Percentiles rank a stretch among this genome's conserved stretches.
These are phyloP conservation scores for Typhlichthys subterraneus DNA, from an alignment of 2,797 vertebrate genomes.

Conservation along the genomic window DNA sequence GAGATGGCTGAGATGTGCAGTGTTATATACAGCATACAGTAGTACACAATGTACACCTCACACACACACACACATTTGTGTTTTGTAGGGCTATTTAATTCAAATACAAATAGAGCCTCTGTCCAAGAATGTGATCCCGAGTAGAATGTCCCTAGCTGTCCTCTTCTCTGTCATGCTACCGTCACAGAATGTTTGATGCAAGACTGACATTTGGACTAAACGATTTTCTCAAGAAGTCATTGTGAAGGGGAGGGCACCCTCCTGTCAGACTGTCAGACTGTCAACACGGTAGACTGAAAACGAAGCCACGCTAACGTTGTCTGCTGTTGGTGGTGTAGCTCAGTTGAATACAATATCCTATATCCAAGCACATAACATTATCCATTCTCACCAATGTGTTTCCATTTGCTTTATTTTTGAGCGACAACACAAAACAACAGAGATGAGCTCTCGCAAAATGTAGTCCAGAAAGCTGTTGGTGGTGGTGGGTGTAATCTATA, in stretches of 20 bases:
- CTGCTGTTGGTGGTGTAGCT: not conserved
- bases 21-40: not conserved
- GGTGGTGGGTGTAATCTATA: conserved; percentile 7
- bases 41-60: not conserved
- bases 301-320: conserved; percentile 16
- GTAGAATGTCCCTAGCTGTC: conserved; percentile 18
- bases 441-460: conserved; percentile 11
- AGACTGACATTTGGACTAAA: conserved; percentile 58
- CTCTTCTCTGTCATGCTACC: conserved; percentile 8
- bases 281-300: conserved; percentile 26
- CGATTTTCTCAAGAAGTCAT: conserved; percentile 35
- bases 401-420: too few species aligned
- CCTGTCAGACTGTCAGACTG: conserved; percentile 41
- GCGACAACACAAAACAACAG: too few species aligned
- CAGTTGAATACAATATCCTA: too few species aligned
- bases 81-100: not conserved
- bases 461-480: conserved; percentile 5
- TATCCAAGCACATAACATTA: too few species aligned
- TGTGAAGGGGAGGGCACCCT: conserved; percentile 25
- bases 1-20: not conserved
- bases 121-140: conserved; percentile 9
- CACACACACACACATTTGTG: not conserved
- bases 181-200: conserved; percentile 40
- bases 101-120: conserved; percentile 1
- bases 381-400: too few species aligned